phyloP scores from a whole-genome alignment of 2,888 invertebrate species.

The Embidobia sp. region DNA sequence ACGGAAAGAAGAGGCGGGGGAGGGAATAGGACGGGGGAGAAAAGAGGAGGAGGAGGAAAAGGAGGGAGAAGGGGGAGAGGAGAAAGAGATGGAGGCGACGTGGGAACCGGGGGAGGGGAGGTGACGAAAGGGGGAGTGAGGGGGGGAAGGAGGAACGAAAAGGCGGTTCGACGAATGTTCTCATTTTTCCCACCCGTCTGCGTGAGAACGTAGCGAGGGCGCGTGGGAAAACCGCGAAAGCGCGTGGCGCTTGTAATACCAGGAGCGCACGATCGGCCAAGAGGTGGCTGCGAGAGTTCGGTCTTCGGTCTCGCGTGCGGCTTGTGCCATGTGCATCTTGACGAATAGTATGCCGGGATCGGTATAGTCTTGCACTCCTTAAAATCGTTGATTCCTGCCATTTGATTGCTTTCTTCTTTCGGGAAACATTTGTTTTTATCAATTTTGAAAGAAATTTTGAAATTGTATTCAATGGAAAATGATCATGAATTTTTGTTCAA shows the following conservation, averaged over 20 bases:
- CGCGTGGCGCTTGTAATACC: conserved; percentile 79
- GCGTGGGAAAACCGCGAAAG: conserved; percentile 80
- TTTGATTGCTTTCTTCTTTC: no score
- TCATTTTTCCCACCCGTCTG: conserved; percentile 66
- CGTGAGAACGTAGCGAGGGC: conserved; percentile 79
- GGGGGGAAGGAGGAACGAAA: conserved; percentile 46
- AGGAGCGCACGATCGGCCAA: conserved; percentile 73
- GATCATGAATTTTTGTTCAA: no score
- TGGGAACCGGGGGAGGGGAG: conserved; percentile 37
- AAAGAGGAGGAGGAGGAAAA: conserved; percentile 22
- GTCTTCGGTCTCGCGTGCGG: neutral
- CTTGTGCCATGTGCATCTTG: no score
- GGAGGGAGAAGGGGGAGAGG: conserved; percentile 16
- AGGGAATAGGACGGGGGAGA: conserved; percentile 34
- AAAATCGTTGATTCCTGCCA: no score
- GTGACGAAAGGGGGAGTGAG: conserved; percentile 37
- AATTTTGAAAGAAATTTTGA: no score
- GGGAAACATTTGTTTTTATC: no score
- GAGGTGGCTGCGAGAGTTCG: conserved; percentile 49
- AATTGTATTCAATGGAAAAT: no score
- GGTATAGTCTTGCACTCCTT: no score
- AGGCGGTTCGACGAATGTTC: conserved; percentile 57
- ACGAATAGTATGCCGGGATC: no score
- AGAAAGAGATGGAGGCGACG: conserved; percentile 32
- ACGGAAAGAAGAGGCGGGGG: conserved; percentile 16